These are phyloP conservation scores for Steinernema scapterisci DNA, from an alignment of 2,888 invertebrate species.

Conservation along the genomic window DNA sequence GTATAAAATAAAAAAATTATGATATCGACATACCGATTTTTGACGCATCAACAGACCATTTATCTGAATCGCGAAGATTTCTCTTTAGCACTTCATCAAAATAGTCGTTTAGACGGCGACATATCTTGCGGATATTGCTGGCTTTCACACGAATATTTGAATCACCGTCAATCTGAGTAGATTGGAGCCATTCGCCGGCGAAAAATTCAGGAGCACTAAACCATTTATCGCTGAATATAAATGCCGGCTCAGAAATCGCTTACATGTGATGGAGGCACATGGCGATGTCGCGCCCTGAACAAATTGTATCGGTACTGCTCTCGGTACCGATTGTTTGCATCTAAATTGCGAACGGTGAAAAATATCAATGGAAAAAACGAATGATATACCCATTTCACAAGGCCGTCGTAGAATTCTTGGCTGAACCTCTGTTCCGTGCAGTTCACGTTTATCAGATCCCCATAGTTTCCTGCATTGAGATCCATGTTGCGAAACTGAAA, in stretches of 20 bases:
- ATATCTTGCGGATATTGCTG: neutral
- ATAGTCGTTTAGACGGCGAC: neutral
- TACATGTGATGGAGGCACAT: conserved; percentile 15
- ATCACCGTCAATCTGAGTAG: neutral
- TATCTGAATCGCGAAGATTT: conserved; percentile 6
- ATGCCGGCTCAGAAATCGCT: neutral
- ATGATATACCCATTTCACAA: conserved; percentile 3
- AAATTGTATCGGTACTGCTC: neutral
- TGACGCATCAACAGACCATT: neutral
- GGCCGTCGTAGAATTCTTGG: neutral
- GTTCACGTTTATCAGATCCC: too few relatives aligned
- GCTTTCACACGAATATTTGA: conserved; percentile 3
- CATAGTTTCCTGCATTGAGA: too few relatives aligned
- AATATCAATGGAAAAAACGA: neutral
- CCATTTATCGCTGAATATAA: neutral
- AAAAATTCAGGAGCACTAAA: conserved; percentile 5
- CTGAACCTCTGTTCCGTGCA: neutral
- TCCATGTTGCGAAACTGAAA: too few relatives aligned
- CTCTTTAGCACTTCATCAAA: conserved; percentile 12
- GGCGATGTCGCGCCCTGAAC: neutral
- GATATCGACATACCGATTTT: conserved; percentile 2
- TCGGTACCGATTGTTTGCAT: conserved; percentile 14
- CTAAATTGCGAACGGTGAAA: neutral
- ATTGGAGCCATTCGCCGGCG: neutral
- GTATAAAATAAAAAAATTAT: neutral